Evolutionary conservation across 2,797 vertebrate genomes (phyloP), one percentile per base, ranked within the genome.

Genomic region (Rhynchotus rufescens): DNA sequence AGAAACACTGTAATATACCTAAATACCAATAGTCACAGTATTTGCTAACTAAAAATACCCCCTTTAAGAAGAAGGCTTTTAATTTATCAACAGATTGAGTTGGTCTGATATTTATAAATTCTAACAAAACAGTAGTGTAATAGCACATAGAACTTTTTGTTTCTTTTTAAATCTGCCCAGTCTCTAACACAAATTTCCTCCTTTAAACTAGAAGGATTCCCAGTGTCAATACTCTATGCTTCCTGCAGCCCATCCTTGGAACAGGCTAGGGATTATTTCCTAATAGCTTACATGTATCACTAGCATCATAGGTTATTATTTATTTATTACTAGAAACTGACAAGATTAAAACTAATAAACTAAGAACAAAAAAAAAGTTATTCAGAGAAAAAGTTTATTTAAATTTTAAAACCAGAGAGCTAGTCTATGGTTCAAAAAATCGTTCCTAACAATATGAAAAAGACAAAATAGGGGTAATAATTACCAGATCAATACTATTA

Each of bases 401-500:
- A 1, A 8, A 10, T 79, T 81, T 88, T 74, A 13, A 72, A 54
- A 61, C 44, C 5, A 67, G 34, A 49, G 57, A 54, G 3, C 28
- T 6, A 66, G 4, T 10, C 26, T n/a, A 9, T 4, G 4, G 11
- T 7, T 71, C 32, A 49, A 78, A 75, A 68, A 75, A 3, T 6
- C 28, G 19, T 15, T 65, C 12, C 12, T 25, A 44, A 4, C 1
- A 56, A 38, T 60, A 57, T 22, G 52, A 3, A 22, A 34, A 16
- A 23, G 16, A 40, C 7, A 25, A 44, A 44, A 8, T 6, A 20
- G 28, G 25, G 4, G 6, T 72, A 36, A 32, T 2, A 13, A 85
- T 61, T 4, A 17, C 1, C 1, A 1, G 8, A 5, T 5, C 42
- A 28, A 5, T 47, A 7, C 15, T 19, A 21, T 12, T 6, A 59